Percentiles rank a stretch among this genome's conserved stretches.
Conservation (phyloP, 2,888 invertebrate species). For the Dasypolia templi region DNA sequence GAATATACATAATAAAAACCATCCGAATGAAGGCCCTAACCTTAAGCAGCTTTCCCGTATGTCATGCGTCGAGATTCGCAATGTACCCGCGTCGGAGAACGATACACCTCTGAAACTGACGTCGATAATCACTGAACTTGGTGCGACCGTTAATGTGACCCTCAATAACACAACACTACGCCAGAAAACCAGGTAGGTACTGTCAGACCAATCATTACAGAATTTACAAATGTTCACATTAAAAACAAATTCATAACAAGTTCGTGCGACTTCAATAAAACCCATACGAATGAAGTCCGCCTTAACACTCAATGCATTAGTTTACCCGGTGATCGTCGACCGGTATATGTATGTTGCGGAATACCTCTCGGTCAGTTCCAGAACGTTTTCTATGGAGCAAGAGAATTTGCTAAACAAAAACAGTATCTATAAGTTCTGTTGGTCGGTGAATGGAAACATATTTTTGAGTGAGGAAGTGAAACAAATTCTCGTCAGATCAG, state of each 20-base stretch:
- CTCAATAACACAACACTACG: background rate
- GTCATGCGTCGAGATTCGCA: too few relatives aligned
- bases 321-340: constrained; percentile 1
- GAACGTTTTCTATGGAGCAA: too few relatives aligned
- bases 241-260: background rate
- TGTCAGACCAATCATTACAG: background rate
- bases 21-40: too few relatives aligned
- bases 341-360: too few relatives aligned
- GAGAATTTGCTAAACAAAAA: too few relatives aligned
- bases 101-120: background rate
- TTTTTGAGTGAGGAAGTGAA: too few relatives aligned
- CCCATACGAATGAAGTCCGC: background rate
- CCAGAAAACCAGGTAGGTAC: background rate
- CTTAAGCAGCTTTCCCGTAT: too few relatives aligned
- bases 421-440: too few relatives aligned
- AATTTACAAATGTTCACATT: background rate
- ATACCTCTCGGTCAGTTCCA: too few relatives aligned
- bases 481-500: too few relatives aligned
- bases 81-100: background rate
- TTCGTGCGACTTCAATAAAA: background rate
- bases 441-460: too few relatives aligned
- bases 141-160: background rate
- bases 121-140: background rate
- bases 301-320: background rate
- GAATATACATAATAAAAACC: too few relatives aligned